phyloP scores from a whole-genome alignment of 2,113 vertebrate genomes.

The Vireo altiloquus region DNA sequence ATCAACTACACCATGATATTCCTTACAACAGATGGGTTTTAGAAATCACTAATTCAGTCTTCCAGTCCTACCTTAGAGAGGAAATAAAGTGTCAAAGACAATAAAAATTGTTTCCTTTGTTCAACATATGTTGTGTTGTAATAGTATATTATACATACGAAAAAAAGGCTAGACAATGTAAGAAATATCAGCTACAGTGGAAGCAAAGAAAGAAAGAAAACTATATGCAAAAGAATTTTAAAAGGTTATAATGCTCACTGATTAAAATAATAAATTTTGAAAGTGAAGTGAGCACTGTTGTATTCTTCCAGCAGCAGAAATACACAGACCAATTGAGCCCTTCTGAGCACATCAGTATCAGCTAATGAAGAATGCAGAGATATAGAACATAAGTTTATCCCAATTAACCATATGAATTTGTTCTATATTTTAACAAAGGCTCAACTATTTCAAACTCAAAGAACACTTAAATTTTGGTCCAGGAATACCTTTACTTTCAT shows the following conservation, averaged over 20 bases:
- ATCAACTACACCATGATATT: background rate
- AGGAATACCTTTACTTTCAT: background rate
- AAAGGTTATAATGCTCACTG: background rate
- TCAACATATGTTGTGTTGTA: background rate
- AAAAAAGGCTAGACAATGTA: background rate
- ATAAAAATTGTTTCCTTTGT: background rate
- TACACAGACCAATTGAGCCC: fast-evolving
- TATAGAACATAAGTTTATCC: background rate
- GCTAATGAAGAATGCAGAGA: background rate
- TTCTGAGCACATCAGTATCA: background rate
- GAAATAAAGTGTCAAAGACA: background rate
- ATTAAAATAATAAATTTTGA: background rate
- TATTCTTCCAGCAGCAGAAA: background rate
- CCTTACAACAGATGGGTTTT: background rate
- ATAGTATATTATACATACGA: background rate
- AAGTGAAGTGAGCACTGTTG: background rate
- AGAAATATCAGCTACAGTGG: background rate
- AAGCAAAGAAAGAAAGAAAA: background rate
- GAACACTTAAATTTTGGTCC: background rate
- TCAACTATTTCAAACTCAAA: background rate
- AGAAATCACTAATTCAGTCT: background rate
- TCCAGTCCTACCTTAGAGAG: background rate
- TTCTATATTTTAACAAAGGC: background rate
- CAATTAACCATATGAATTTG: background rate
- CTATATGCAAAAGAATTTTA: background rate